Conservation (phyloP, 2,797 vertebrate genomes). For the Schizopygopsis malacanthus region DNA sequence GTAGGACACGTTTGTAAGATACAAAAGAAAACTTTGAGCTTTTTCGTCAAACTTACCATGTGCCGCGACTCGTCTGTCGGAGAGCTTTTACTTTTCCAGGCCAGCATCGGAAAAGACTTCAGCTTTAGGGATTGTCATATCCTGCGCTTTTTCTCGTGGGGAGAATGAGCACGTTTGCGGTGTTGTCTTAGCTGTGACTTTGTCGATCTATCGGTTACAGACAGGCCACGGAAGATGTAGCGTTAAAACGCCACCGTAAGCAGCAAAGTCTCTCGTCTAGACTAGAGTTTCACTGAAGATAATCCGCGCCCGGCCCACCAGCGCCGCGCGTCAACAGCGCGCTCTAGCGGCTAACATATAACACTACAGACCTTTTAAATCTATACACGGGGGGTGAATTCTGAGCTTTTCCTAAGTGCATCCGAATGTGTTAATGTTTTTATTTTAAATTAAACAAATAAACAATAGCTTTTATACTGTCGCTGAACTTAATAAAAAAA, state of each 20-base stretch:
- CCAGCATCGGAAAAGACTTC: constrained; percentile 18
- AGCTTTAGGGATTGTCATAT: constrained; percentile 22
- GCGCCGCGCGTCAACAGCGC: background rate
- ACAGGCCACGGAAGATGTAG: constrained; percentile 11
- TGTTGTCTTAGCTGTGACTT: constrained; percentile 6
- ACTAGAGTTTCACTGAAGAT: constrained; percentile 29
- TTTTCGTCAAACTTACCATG: constrained; percentile 42
- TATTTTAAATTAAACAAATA: background rate
- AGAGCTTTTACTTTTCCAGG: constrained; percentile 31
- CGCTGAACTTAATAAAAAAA: background rate
- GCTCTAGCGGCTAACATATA: background rate
- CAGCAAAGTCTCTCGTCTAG: background rate
- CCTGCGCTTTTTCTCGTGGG: background rate
- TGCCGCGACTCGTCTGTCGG: constrained; percentile 20
- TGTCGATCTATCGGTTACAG: constrained; percentile 2
- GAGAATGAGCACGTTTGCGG: background rate
- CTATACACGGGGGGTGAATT: background rate
- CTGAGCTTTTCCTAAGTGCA: background rate
- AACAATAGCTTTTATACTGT: background rate
- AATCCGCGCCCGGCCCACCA: constrained; percentile 47
- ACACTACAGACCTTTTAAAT: background rate
- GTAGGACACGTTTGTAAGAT: background rate
- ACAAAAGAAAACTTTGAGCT: constrained; percentile 12
- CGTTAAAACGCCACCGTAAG: constrained; percentile 13
- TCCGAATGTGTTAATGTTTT: too few relatives aligned